Evolutionary conservation across 2,888 invertebrate genomes (phyloP).

Genomic region (Tenodera sinensis): DNA sequence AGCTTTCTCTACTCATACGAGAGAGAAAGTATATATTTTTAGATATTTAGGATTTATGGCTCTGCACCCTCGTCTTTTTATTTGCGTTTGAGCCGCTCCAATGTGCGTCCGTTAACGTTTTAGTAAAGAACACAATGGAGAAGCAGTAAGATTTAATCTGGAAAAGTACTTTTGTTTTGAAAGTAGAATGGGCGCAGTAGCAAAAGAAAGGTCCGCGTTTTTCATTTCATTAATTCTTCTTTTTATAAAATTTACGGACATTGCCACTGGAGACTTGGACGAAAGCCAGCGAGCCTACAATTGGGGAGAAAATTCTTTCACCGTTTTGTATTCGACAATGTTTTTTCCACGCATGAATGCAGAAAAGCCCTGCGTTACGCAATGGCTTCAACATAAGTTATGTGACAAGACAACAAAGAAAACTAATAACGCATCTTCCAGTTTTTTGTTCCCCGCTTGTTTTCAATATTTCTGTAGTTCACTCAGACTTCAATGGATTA

Average conservation of each 20-base stretch:
- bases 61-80: neutral
- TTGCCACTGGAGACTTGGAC: neutral
- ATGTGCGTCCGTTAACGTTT: neutral
- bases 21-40: neutral
- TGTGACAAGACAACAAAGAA: neutral
- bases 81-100: neutral
- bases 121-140: neutral
- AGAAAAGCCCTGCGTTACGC: neutral
- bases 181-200: neutral
- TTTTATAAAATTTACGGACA: neutral
- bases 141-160: conserved; percentile 19
- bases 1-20: neutral
- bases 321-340: neutral
- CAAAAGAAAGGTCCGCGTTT: conserved; percentile 5
- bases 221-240: conserved; percentile 23
- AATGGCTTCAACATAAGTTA: neutral
- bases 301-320: neutral
- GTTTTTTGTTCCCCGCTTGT: neutral
- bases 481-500: neutral
- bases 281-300: neutral
- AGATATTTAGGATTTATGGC: neutral
- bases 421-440: neutral
- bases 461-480: neutral
- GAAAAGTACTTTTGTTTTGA: conserved; percentile 17
- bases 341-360: neutral